A percentile compares a stretch with the other conserved stretches of the same genome.
These are phyloP conservation scores for Fragum fragum DNA, from an alignment of 2,888 invertebrate species.

Conservation along the genomic window DNA sequence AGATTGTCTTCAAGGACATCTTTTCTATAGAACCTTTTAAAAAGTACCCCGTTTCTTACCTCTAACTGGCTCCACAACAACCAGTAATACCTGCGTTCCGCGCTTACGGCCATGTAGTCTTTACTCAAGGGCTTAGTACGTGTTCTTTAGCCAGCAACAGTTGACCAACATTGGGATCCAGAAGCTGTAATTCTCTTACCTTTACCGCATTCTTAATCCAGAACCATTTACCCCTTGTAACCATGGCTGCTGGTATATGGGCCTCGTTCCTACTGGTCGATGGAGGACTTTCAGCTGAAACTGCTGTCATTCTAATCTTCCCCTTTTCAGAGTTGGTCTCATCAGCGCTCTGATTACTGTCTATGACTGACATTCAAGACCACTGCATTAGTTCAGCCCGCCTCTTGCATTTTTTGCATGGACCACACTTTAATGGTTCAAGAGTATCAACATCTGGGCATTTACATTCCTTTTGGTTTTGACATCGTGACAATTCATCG, in stretches of 20 bases:
- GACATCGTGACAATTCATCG: too few relatives aligned
- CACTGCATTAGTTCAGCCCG: conserved; percentile 12
- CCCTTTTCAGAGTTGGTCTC: background rate
- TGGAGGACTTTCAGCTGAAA: background rate
- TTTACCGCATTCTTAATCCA: too few relatives aligned
- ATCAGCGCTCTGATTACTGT: too few relatives aligned
- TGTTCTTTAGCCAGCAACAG: conserved; percentile 4
- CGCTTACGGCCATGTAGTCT: background rate
- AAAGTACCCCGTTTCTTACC: conserved; percentile 21
- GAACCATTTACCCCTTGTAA: too few relatives aligned
- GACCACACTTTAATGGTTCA: too few relatives aligned
- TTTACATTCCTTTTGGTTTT: too few relatives aligned
- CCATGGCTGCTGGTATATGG: too few relatives aligned
- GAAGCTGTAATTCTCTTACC: too few relatives aligned
- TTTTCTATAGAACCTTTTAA: background rate
- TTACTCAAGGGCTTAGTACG: background rate
- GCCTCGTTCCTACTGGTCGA: too few relatives aligned
- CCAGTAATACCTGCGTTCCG: conserved; percentile 35
- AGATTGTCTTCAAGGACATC: background rate
- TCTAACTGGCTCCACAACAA: conserved; percentile 23
- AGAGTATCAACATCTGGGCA: too few relatives aligned
- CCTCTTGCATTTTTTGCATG: too few relatives aligned
- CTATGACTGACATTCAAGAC: background rate
- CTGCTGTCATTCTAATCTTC: background rate
- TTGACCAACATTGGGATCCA: conserved; percentile 25